Evolutionary conservation across 2,888 invertebrate genomes (phyloP), one percentile per base, ranked within the genome.

Genomic region (Mythimna lalbum): DNA sequence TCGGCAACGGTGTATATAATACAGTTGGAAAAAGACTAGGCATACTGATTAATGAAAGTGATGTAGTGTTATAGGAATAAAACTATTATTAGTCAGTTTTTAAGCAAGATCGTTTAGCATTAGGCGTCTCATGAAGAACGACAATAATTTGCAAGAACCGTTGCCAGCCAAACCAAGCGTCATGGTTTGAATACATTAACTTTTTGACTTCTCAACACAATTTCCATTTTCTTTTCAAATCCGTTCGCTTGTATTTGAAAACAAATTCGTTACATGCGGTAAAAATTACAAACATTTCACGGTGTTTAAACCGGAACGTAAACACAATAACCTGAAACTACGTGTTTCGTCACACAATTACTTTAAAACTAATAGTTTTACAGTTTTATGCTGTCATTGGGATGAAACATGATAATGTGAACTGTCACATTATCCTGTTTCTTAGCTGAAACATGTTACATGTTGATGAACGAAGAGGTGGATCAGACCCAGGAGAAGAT

Each of bases 261-360:
- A 50, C 17, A 21, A 71, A 72, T 49, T 56, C 23, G 23, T 33
- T 43, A 56, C 17, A 10, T 6, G 9, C 31, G 43, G 5, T 57
- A 33, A 33, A 50, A 64, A 52, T 21, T 43, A 33, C 7, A 52
- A 43, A 72, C 19, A 73, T 73, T 73, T 50, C 10, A 57, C 49
- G 56, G 57, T 57, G 9, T 36, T 72, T 50, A 36, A 19, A 21
- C 3, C 5, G n/a, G 49, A 39, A 27, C 14, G 4, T 21, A 33
- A 63, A n/a, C 4, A 36, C 6, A 47, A 43, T 17, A 47, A n/a
- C 17, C n/a, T 60, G 27, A 60, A 75, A 69, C 33, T 21, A 69
- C 36, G 27, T 21, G 27, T 52, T 64, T 55, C 39, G 47, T 61
- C 0, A 52, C 10, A 50, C 49, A 52, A 61, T 73, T 73, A 49